These are phyloP conservation scores for Eilema caniola DNA, from an alignment of 2,888 invertebrate species.

Conservation along the genomic window DNA sequence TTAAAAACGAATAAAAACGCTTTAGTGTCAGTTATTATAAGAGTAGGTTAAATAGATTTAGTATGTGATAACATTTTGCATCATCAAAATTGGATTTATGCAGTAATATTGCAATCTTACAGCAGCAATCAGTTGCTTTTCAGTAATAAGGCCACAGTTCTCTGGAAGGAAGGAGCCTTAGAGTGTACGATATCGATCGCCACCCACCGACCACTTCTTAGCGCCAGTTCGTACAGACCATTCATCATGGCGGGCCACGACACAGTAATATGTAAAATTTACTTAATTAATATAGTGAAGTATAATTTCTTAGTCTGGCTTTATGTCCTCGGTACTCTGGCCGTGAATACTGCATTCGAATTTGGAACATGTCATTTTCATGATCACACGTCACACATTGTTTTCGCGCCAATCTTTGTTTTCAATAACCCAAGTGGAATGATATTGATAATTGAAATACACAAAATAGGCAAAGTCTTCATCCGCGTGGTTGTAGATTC, in stretches of 20 bases:
- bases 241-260: slow-evolving; percentile 78
- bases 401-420: not conserved
- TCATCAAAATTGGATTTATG: not conserved
- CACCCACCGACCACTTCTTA: slow-evolving; percentile 75
- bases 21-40: no score
- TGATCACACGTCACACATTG: not conserved
- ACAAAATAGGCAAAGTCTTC: no score
- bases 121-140: slow-evolving; percentile 21
- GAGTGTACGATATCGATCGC: slow-evolving; percentile 80
- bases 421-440: not conserved
- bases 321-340: not conserved
- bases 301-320: not conserved
- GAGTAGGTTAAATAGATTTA: no score
- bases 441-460: not conserved
- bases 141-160: slow-evolving; percentile 19
- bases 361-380: slow-evolving; percentile 4
- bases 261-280: slow-evolving; percentile 18
- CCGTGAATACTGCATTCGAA: not conserved
- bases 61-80: not conserved
- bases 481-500: no score
- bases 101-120: not conserved
- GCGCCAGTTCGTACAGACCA: slow-evolving; percentile 75
- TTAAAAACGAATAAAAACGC: no score
- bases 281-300: not conserved
- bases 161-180: slow-evolving; percentile 61